Evolutionary conservation across 2,888 invertebrate species (phyloP).

Genomic region (Eupithecia insigniata): DNA sequence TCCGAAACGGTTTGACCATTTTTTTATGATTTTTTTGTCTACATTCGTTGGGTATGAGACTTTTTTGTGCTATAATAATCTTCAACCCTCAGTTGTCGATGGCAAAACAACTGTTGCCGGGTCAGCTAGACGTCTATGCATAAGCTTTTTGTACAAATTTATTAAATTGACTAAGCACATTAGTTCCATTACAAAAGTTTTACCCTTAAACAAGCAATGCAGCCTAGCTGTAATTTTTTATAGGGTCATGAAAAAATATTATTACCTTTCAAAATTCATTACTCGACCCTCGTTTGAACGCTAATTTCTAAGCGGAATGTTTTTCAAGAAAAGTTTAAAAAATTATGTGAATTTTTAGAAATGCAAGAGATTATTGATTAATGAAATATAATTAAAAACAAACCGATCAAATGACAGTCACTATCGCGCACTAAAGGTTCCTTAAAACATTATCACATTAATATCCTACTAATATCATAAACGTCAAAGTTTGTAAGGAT

Average conservation of each 20-base stretch:
- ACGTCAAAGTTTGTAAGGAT: too few species aligned
- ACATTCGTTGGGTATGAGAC: too few species aligned
- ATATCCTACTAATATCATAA: too few species aligned
- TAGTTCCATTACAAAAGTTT: background rate
- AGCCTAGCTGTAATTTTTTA: slow-evolving; percentile 30
- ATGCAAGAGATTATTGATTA: background rate
- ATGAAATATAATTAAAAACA: background rate
- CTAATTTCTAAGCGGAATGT: slow-evolving; percentile 21
- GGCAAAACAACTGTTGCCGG: too few species aligned
- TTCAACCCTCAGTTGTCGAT: too few species aligned
- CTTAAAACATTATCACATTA: too few species aligned
- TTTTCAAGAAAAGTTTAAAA: background rate
- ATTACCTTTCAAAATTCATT: slow-evolving; percentile 38
- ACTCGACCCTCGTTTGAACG: slow-evolving; percentile 31
- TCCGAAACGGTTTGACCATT: too few species aligned
- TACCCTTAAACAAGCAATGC: slow-evolving; percentile 8
- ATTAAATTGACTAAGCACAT: background rate
- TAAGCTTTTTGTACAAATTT: background rate
- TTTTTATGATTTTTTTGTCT: too few species aligned
- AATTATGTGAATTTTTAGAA: background rate
- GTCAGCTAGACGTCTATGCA: too few species aligned
- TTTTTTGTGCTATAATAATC: too few species aligned
- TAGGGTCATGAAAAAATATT: slow-evolving; percentile 36
- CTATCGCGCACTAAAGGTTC: background rate
- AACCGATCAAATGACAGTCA: background rate